These are phyloP conservation scores for Istiophorus platypterus DNA, from an alignment of 2,113 vertebrate species.

Conservation along the genomic window DNA sequence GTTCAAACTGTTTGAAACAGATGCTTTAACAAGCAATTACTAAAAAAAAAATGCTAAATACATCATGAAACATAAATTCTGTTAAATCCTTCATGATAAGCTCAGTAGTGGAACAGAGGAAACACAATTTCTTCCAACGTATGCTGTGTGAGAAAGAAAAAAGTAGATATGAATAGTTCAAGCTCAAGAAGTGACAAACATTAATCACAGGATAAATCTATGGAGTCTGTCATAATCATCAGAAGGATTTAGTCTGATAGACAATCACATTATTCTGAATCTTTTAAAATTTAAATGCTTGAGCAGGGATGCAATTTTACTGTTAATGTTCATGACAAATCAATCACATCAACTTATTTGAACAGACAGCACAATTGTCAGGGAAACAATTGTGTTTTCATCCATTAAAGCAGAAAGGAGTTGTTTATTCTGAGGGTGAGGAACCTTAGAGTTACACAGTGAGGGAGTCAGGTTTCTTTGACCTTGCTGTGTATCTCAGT, in stretches of 20 bases:
- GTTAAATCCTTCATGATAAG: constrained; percentile 41
- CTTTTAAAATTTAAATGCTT: not conserved
- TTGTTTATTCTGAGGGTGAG: constrained; percentile 38
- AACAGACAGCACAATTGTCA: not conserved
- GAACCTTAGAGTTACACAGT: not conserved
- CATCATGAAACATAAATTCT: constrained; percentile 48
- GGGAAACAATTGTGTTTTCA: constrained; percentile 18
- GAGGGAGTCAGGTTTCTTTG: constrained; percentile 40
- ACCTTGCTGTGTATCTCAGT: constrained; percentile 58
- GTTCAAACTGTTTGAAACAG: constrained; percentile 12
- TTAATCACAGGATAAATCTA: constrained; percentile 10
- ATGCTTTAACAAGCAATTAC: constrained; percentile 18
- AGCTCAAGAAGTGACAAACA: not conserved
- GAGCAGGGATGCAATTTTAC: not conserved
- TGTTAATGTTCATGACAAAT: not conserved
- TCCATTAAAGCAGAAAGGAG: constrained; percentile 12
- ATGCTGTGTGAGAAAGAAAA: constrained; percentile 20
- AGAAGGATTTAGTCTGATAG: not conserved
- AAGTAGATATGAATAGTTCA: constrained; percentile 18
- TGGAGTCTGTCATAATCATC: not conserved
- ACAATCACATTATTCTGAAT: not conserved
- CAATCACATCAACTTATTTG: not conserved
- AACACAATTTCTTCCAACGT: constrained; percentile 18
- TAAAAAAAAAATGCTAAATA: constrained; percentile 39
- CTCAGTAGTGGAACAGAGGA: not conserved